A percentile compares a stretch with the other conserved stretches of the same genome.
Conservation (phyloP, 1,140 invertebrate species). For the Drosophila tropicalis region DNA sequence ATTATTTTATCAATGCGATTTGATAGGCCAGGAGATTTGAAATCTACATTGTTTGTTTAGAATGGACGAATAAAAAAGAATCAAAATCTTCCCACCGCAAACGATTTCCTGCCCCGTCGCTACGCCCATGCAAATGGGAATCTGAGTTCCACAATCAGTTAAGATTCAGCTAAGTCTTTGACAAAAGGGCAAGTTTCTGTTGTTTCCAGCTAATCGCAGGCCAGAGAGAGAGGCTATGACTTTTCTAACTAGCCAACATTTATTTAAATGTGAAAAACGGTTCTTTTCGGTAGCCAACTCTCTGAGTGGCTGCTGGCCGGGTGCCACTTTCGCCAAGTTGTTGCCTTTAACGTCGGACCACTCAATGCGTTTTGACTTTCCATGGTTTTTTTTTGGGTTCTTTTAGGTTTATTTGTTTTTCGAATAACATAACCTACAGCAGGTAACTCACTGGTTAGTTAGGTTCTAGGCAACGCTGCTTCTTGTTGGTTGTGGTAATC, state of each 20-base stretch:
- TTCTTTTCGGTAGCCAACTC: conserved; percentile 46
- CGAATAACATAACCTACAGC: conserved; percentile 2
- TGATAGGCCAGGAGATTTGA: neutral
- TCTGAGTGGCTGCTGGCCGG: neutral
- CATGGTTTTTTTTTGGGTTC: neutral
- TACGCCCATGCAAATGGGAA: neutral
- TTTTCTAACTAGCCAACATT: conserved; percentile 47
- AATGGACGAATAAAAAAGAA: neutral
- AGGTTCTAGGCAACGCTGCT: conserved; percentile 32
- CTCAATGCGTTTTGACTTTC: conserved; percentile 33
- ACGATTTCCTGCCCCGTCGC: neutral
- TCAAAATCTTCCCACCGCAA: conserved; percentile 1
- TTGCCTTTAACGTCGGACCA: conserved; percentile 13
- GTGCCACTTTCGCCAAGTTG: conserved; percentile 45
- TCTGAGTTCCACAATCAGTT: neutral
- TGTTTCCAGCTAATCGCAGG: neutral
- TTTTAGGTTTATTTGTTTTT: neutral
- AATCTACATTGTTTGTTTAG: neutral
- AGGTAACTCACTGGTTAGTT: neutral
- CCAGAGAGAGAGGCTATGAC: conserved; percentile 9
- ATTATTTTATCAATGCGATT: neutral
- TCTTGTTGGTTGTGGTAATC: conserved; percentile 25
- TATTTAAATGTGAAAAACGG: conserved; percentile 60
- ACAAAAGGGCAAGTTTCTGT: conserved; percentile 8
- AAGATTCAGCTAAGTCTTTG: conserved; percentile 1